These are phyloP conservation scores for Phaonia tiefii DNA, from an alignment of 2,888 invertebrate genomes.

Conservation along the genomic window DNA sequence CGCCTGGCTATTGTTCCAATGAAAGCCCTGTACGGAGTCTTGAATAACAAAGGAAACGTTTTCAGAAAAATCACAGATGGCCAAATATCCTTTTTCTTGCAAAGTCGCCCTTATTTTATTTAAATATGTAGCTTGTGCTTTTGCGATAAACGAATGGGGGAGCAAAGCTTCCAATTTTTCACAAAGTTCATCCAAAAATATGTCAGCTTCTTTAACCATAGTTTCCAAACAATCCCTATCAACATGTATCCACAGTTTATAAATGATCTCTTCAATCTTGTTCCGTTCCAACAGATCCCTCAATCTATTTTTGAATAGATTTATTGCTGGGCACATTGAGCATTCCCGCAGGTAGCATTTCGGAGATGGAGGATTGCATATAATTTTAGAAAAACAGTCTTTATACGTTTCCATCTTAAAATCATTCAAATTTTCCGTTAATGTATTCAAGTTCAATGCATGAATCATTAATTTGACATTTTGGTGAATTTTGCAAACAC, in stretches of 20 bases:
- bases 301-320: too few species aligned
- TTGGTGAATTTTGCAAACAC: too few species aligned
- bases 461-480: background rate
- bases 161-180: background rate
- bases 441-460: background rate
- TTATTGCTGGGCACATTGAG: too few species aligned
- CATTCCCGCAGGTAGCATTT: too few species aligned
- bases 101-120: background rate
- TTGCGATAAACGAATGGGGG: slow-evolving; percentile 18
- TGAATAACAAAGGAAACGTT: too few species aligned
- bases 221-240: slow-evolving; percentile 12
- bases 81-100: slow-evolving; percentile 21
- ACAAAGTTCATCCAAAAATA: background rate
- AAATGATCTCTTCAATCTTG: too few species aligned
- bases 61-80: slow-evolving; percentile 53
- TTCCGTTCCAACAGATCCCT: too few species aligned
- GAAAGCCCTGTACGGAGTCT: too few species aligned
- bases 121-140: slow-evolving; percentile 18
- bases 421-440: background rate
- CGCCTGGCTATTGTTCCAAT: too few species aligned
- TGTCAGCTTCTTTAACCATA: background rate
- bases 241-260: background rate
- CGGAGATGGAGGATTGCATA: too few species aligned
- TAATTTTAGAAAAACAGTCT: too few species aligned
- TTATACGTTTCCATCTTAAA: background rate